A percentile compares a stretch with the other conserved stretches of the same genome.
phyloP scores from a whole-genome alignment of 2,113 vertebrate genomes.

The human region DNA sequence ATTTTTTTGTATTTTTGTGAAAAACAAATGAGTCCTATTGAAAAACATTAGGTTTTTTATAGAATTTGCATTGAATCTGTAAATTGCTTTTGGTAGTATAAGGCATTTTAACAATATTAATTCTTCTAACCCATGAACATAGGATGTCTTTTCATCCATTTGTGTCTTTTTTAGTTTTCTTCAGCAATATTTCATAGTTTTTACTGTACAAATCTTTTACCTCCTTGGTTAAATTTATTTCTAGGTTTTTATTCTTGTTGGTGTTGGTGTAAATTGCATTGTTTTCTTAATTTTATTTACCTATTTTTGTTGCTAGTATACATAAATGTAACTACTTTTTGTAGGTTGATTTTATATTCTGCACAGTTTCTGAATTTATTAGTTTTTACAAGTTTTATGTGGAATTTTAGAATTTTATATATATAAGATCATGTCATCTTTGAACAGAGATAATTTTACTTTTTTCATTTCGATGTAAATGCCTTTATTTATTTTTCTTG shows the following conservation, averaged over 20 bases:
- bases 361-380: background rate
- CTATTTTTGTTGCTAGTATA: background rate
- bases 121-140: background rate
- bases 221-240: background rate
- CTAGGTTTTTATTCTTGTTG: background rate
- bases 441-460: background rate
- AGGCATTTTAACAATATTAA: background rate
- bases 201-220: background rate
- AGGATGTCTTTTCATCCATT: background rate
- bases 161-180: background rate
- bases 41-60: background rate
- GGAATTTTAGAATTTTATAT: background rate
- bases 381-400: background rate
- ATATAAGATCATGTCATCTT: background rate
- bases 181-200: background rate
- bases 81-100: background rate
- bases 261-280: background rate
- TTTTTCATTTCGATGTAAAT: background rate
- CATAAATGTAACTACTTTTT: background rate
- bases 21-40: background rate
- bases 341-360: background rate
- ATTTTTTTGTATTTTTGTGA: background rate
- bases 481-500: background rate
- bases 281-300: background rate
- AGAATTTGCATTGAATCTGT: background rate